Percentiles rank a stretch among this genome's conserved stretches.
phyloP scores from a whole-genome alignment of 2,888 invertebrate species.

The Pterobdella sp. region DNA sequence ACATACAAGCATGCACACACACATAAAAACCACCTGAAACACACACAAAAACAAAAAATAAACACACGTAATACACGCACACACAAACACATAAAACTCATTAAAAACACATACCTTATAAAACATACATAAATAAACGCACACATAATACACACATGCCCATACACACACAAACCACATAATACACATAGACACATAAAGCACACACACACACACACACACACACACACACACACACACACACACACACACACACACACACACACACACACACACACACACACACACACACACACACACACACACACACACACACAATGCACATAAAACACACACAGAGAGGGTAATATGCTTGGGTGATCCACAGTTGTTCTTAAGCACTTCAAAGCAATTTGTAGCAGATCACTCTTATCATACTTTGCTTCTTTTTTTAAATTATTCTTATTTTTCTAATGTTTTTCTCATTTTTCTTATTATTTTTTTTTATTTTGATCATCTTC shows the following conservation, averaged over 20 bases:
- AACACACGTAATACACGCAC: background rate
- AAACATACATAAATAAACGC: background rate
- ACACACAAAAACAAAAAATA: too few species aligned
- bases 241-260: slow-evolving; percentile 9
- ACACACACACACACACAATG: too few species aligned
- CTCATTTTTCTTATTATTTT: background rate
- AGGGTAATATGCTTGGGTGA: background rate
- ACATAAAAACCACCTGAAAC: too few species aligned
- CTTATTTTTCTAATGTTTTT: background rate
- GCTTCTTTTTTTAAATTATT: background rate
- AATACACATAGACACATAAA: background rate
- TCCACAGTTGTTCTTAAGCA: too few species aligned
- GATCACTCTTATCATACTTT: background rate
- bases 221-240: slow-evolving; percentile 9
- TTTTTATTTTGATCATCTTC: background rate
- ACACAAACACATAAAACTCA: background rate
- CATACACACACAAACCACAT: background rate
- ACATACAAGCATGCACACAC: too few species aligned
- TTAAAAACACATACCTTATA: background rate
- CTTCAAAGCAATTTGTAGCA: too few species aligned
- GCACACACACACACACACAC: slow-evolving; percentile 1
- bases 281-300: background rate
- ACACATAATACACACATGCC: background rate
- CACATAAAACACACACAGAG: background rate
- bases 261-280: background rate